phyloP scores from a whole-genome alignment of 2,113 vertebrate genomes.

The Pangasianodon gigas region DNA sequence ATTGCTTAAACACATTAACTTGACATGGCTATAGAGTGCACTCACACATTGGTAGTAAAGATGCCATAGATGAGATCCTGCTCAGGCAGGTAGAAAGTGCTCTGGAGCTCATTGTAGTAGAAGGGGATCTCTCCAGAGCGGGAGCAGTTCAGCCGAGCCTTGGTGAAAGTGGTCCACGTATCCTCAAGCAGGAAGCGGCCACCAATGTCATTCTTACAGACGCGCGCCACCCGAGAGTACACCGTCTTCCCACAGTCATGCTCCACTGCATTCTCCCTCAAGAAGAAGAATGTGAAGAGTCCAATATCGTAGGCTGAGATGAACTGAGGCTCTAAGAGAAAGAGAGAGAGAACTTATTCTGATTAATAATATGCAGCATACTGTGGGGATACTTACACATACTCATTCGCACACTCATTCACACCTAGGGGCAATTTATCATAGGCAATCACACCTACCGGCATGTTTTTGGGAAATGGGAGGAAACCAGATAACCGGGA shows the following conservation, averaged over 20 bases:
- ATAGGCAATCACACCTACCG: not conserved
- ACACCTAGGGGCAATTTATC: not conserved
- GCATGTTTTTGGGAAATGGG: not conserved
- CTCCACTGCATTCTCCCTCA: constrained; percentile 86
- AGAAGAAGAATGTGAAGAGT: constrained; percentile 86
- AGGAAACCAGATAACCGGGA: not conserved
- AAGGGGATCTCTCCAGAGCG: constrained; percentile 87
- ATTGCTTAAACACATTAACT: not conserved
- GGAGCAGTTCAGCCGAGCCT: constrained; percentile 87
- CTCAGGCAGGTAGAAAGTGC: constrained; percentile 86
- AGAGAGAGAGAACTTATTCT: not conserved
- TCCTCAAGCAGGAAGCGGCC: constrained; percentile 88
- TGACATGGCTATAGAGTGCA: not conserved
- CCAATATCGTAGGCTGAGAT: constrained; percentile 88
- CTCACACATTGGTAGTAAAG: constrained; percentile 91
- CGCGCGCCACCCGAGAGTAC: constrained; percentile 85
- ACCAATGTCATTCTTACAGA: constrained; percentile 87
- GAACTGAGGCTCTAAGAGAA: constrained; percentile 82
- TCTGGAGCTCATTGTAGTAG: constrained; percentile 89
- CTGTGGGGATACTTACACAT: not conserved
- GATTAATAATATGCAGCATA: not conserved
- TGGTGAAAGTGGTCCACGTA: constrained; percentile 91
- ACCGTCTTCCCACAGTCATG: constrained; percentile 86
- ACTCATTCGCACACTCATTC: not conserved
- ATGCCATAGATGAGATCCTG: constrained; percentile 88